phyloP scores from a whole-genome alignment of 2,113 vertebrate genomes.

The Chaetorhynchus papuensis region DNA sequence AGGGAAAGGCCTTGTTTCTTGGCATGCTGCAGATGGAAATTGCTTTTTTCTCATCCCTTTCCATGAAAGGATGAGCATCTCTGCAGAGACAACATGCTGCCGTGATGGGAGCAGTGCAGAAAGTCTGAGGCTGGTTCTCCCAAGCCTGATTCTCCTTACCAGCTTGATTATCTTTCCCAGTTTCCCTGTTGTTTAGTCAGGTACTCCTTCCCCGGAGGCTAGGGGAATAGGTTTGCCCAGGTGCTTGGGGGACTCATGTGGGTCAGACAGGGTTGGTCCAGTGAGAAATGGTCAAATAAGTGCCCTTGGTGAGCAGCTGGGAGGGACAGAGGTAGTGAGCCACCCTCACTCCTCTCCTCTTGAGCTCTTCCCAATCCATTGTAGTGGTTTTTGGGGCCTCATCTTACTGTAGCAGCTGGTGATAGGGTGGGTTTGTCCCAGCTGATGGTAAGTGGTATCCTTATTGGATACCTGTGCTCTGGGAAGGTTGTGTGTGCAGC shows the following conservation, averaged over 20 bases:
- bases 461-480: neutral
- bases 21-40: neutral
- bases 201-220: neutral
- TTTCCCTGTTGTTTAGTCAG: neutral
- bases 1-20: neutral
- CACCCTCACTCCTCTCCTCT: neutral
- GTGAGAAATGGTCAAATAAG: neutral
- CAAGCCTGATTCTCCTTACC: neutral
- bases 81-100: neutral
- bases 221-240: neutral
- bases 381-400: neutral
- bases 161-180: neutral
- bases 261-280: neutral
- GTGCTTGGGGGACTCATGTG: neutral
- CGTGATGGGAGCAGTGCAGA: neutral
- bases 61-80: neutral
- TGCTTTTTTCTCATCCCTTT: neutral
- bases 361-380: neutral
- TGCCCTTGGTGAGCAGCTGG: fast-evolving
- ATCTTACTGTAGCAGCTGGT: neutral
- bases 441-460: neutral
- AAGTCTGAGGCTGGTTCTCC: neutral
- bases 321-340: neutral
- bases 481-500: neutral
- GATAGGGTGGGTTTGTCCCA: neutral